Evolutionary conservation across 2,797 vertebrate genomes (phyloP).

Genomic region (Coranthus polyacanthus): DNA sequence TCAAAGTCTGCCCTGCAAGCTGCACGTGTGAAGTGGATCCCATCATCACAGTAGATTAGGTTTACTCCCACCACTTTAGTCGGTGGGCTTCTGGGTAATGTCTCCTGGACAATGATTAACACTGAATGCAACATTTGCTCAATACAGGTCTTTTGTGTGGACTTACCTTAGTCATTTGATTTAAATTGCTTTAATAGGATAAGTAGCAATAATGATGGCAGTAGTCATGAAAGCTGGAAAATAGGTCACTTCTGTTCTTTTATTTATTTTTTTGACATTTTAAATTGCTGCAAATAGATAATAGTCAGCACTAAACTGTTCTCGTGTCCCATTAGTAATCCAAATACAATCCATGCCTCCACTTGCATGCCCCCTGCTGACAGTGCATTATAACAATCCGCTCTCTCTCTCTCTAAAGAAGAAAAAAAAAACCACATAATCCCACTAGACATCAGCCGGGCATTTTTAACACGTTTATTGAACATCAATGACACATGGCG

Average conservation of each 20-base stretch:
- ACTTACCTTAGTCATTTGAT: constrained; percentile 34
- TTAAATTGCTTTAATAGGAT: constrained; percentile 19
- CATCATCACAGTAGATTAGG: constrained; percentile 64
- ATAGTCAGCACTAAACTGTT: constrained; percentile 32
- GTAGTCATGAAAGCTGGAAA: neutral
- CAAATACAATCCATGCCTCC: constrained; percentile 33
- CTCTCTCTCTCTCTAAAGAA: neutral
- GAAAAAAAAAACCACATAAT: constrained; percentile 15
- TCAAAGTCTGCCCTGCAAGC: constrained; percentile 58
- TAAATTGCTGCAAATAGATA: constrained; percentile 35
- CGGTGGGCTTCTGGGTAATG: constrained; percentile 24
- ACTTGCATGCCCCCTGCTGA: constrained; percentile 55
- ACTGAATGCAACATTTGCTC: constrained; percentile 14
- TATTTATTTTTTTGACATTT: constrained; percentile 29
- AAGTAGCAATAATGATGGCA: constrained; percentile 14
- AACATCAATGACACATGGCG: constrained; percentile 33
- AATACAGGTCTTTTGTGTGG: neutral
- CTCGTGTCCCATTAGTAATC: constrained; percentile 32
- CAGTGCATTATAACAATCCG: constrained; percentile 31
- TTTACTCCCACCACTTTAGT: constrained; percentile 45
- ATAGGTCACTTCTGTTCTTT: constrained; percentile 18
- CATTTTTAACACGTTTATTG: constrained; percentile 66
- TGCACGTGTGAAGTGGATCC: constrained; percentile 60
- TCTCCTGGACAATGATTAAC: constrained; percentile 49
- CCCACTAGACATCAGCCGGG: constrained; percentile 15